These are phyloP conservation scores for Centropyge bicolor DNA, from an alignment of 2,797 vertebrate species.

Conservation along the genomic window DNA sequence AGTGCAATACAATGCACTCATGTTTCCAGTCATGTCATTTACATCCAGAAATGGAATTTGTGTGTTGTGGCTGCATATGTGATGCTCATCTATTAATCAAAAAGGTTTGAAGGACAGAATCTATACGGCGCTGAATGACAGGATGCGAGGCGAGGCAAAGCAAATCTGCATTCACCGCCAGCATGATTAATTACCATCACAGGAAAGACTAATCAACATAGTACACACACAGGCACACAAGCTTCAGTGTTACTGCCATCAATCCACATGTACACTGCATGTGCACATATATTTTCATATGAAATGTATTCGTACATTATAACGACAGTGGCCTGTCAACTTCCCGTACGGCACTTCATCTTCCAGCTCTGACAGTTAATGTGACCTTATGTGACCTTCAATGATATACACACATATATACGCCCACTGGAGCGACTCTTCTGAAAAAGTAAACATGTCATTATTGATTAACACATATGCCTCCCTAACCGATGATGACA, in stretches of 20 bases:
- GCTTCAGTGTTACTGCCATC: not conserved
- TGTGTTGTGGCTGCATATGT: not conserved
- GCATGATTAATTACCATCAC: not conserved
- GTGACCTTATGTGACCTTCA: not conserved
- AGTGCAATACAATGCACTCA: not conserved
- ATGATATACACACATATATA: not conserved
- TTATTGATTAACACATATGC: conserved; percentile 14
- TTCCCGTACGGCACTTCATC: not conserved
- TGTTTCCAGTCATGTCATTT: not conserved
- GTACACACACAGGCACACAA: not conserved
- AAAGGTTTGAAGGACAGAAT: not conserved
- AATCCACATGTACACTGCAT: not conserved
- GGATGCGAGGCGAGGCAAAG: not conserved
- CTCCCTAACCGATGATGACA: not conserved
- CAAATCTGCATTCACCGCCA: conserved; percentile 8
- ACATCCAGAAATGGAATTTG: not conserved
- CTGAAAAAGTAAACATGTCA: conserved; percentile 17
- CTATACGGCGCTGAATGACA: not conserved
- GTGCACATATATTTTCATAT: not conserved
- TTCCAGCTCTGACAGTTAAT: not conserved
- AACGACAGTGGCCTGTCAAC: not conserved
- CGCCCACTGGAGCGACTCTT: not conserved
- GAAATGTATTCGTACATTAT: not conserved
- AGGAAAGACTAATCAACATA: conserved; percentile 1
- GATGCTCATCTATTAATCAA: not conserved